A percentile compares a stretch with the other conserved stretches of the same genome.
Conservation (phyloP, 2,888 invertebrate species). For the Chymomyza caudatula region DNA sequence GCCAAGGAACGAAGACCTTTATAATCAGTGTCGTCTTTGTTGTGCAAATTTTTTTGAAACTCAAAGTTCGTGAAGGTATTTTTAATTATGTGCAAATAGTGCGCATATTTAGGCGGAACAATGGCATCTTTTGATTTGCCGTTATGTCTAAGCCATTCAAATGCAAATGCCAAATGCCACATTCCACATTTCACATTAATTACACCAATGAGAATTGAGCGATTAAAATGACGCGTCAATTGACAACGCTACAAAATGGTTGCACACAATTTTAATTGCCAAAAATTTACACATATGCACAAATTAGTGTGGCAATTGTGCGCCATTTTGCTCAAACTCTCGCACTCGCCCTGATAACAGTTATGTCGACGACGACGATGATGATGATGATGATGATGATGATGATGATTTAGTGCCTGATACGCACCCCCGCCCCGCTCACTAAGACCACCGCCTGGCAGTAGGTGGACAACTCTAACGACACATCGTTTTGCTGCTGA, state of each 20-base stretch:
- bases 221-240: neutral
- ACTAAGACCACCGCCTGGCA: slow-evolving; percentile 4
- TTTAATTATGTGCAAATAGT: neutral
- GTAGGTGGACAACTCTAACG: slow-evolving; percentile 6
- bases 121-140: neutral
- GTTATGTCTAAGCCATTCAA: neutral
- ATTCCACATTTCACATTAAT: slow-evolving; percentile 40
- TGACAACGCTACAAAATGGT: neutral
- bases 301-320: slow-evolving; percentile 60
- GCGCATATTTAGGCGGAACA: neutral
- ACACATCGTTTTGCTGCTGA: slow-evolving; percentile 27
- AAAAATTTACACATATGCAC: slow-evolving; percentile 61
- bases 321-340: neutral
- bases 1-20: slow-evolving; percentile 1
- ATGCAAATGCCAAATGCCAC: slow-evolving; percentile 52
- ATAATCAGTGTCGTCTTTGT: neutral
- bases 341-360: too few relatives aligned
- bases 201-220: slow-evolving; percentile 28
- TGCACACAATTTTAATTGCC: slow-evolving; percentile 53
- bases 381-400: slow-evolving; percentile 52
- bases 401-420: neutral
- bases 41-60: slow-evolving; percentile 7
- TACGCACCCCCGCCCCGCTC: neutral
- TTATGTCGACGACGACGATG: slow-evolving; percentile 33
- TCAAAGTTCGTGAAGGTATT: neutral